Evolutionary conservation across 1,140 invertebrate genomes (phyloP).

Genomic region (Heliconius hermathena): DNA sequence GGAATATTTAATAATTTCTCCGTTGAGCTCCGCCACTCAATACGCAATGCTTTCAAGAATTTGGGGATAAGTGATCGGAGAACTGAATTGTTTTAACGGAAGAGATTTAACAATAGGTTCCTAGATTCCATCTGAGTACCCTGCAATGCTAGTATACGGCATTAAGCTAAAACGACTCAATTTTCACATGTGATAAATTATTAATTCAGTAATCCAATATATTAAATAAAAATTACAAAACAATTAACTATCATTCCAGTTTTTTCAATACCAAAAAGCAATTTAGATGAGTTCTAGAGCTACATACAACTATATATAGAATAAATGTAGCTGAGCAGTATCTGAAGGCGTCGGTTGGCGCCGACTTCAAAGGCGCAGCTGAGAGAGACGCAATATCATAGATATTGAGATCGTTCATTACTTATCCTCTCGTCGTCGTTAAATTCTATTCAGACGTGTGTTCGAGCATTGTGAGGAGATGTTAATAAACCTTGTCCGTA

Average conservation of each 20-base stretch:
- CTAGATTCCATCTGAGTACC: too few relatives aligned
- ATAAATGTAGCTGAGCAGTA: neutral
- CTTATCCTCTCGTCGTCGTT: conserved; percentile 16
- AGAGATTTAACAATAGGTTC: too few relatives aligned
- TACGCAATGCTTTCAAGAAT: too few relatives aligned
- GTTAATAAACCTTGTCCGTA: neutral
- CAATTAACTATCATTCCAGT: neutral
- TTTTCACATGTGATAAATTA: too few relatives aligned
- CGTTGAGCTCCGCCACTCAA: too few relatives aligned
- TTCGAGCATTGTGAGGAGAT: conserved; percentile 10
- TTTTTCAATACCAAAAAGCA: neutral
- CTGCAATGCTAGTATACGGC: too few relatives aligned
- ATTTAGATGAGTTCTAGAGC: neutral
- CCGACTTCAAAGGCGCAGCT: conserved; percentile 18
- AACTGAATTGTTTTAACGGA: too few relatives aligned
- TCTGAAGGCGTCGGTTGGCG: conserved; percentile 1
- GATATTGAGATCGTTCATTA: conserved; percentile 20
- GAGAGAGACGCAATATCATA: conserved; percentile 20
- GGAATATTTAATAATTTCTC: too few relatives aligned
- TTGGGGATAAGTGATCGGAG: too few relatives aligned
- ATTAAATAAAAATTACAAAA: neutral
- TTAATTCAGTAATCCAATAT: neutral
- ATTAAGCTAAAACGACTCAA: too few relatives aligned
- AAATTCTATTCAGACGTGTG: conserved; percentile 17
- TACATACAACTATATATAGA: neutral